Evolutionary conservation across 2,797 vertebrate species (phyloP).

Genomic region (Galaxias olidus): DNA sequence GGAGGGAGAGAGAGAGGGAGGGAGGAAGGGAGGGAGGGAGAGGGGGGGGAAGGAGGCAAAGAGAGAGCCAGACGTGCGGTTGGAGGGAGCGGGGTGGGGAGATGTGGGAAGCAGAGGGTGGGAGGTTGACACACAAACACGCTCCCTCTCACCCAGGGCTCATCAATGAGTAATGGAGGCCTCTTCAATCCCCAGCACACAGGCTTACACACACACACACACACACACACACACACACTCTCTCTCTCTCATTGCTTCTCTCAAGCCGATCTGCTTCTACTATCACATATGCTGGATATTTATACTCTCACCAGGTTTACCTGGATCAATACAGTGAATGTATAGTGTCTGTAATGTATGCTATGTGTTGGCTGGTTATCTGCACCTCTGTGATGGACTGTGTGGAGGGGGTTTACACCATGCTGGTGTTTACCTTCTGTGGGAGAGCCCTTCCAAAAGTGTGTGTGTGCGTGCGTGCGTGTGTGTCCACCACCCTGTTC

Average conservation of each 20-base stretch:
- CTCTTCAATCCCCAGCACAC: constrained; percentile 26
- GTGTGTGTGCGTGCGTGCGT: too few species aligned
- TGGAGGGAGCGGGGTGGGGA: not conserved
- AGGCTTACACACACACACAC: constrained; percentile 13
- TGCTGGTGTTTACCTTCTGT: not conserved
- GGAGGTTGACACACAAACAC: constrained; percentile 2
- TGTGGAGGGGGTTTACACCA: not conserved
- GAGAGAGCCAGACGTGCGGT: not conserved
- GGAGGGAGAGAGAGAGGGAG: not conserved
- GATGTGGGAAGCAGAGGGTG: not conserved
- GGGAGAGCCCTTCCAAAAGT: constrained; percentile 2
- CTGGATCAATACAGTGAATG: too few species aligned
- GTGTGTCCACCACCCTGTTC: too few species aligned
- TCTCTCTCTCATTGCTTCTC: too few species aligned
- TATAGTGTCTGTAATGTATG: too few species aligned
- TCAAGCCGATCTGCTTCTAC: too few species aligned
- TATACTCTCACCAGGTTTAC: too few species aligned
- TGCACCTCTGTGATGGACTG: too few species aligned
- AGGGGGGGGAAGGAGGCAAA: not conserved
- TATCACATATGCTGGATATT: too few species aligned
- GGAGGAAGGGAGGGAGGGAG: not conserved
- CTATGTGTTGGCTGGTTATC: too few species aligned
- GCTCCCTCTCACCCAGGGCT: constrained; percentile 22
- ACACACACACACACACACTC: too few species aligned
- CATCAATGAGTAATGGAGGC: constrained; percentile 54